Conservation (phyloP, 2,888 invertebrate genomes). For the Tachystola acroxantha region DNA sequence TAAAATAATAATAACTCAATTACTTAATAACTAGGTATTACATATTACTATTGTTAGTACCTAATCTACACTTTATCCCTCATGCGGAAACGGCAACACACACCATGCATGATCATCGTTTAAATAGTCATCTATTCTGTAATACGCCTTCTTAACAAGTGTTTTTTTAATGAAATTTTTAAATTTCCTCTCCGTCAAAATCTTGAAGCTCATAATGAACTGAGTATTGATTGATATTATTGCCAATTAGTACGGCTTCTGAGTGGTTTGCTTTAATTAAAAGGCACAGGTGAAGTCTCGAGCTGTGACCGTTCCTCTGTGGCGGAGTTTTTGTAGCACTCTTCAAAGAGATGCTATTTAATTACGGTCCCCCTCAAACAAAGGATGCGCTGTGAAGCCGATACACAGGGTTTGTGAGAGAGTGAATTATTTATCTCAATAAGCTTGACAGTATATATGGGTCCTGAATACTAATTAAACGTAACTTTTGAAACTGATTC, state of each 20-base stretch:
- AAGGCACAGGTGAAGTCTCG: conserved; percentile 19
- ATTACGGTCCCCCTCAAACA: conserved; percentile 44
- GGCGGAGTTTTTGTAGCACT: conserved; percentile 35
- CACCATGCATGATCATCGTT: too few relatives aligned
- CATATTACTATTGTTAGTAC: too few relatives aligned
- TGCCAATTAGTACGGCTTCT: conserved; percentile 20
- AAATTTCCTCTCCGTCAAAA: too few relatives aligned
- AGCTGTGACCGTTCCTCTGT: conserved; percentile 14
- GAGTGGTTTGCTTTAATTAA: conserved; percentile 39
- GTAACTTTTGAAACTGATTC: not conserved
- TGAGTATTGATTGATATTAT: conserved; percentile 22
- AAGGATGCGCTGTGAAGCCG: conserved; percentile 25
- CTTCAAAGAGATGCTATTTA: conserved; percentile 39
- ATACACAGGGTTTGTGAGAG: conserved; percentile 16
- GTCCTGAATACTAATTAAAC: not conserved
- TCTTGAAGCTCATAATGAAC: conserved; percentile 13
- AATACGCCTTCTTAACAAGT: too few relatives aligned
- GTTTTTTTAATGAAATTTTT: too few relatives aligned
- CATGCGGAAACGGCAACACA: too few relatives aligned
- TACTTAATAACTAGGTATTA: too few relatives aligned
- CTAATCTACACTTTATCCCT: too few relatives aligned
- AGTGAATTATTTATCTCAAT: conserved; percentile 26
- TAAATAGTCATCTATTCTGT: too few relatives aligned
- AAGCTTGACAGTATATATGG: conserved; percentile 21
- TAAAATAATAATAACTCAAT: too few relatives aligned